Evolutionary conservation across 2,113 vertebrate genomes (phyloP).

Genomic region (Pollimyrus isidori): DNA sequence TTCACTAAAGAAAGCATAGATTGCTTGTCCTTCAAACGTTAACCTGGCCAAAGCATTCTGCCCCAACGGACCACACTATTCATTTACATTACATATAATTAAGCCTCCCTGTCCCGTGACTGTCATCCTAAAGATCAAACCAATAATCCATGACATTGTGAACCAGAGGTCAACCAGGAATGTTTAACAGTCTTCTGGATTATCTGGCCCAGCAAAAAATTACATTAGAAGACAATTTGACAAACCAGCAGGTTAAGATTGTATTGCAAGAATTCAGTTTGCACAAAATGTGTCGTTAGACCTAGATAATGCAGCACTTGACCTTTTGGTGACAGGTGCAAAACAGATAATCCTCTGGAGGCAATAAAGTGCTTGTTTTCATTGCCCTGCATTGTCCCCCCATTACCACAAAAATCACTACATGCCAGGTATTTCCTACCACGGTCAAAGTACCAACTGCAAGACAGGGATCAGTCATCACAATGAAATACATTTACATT

Average conservation of each 20-base stretch:
- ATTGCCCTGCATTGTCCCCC: background rate
- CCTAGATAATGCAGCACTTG: background rate
- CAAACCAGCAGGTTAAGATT: background rate
- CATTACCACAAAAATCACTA: background rate
- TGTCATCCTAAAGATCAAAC: background rate
- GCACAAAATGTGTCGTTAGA: background rate
- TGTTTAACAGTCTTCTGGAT: background rate
- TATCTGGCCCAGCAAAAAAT: background rate
- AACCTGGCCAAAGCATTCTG: background rate
- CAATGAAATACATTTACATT: background rate
- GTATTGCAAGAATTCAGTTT: background rate
- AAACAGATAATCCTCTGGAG: background rate
- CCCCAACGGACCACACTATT: background rate
- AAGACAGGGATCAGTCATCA: background rate
- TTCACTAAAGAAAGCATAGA: background rate
- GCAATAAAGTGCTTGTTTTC: background rate
- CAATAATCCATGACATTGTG: background rate
- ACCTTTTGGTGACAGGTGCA: background rate
- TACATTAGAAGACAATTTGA: background rate
- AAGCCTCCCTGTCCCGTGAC: background rate
- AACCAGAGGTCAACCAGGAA: background rate
- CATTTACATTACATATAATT: background rate
- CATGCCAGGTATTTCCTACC: background rate
- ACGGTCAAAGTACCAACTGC: background rate
- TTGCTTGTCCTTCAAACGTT: slow-evolving; percentile 1